These are phyloP conservation scores for Trypoxylon attenuatum DNA, from an alignment of 2,888 invertebrate species.

Conservation along the genomic window DNA sequence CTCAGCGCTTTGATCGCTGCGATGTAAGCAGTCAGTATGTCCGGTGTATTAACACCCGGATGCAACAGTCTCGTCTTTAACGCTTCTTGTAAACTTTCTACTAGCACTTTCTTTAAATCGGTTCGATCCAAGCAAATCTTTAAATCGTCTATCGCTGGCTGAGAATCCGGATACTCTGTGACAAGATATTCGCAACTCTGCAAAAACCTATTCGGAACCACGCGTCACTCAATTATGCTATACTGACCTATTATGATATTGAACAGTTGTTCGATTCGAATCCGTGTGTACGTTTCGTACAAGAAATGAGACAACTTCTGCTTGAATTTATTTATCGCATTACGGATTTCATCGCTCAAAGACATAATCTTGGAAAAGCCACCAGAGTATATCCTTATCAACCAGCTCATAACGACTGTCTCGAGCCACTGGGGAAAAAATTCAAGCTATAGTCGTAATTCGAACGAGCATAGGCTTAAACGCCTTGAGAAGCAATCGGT, in stretches of 20 bases:
- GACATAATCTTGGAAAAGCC: slow-evolving; percentile 79
- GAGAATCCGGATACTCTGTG: slow-evolving; percentile 94
- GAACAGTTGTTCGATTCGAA: slow-evolving; percentile 93
- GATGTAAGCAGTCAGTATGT: slow-evolving; percentile 96
- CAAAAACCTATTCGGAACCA: slow-evolving; percentile 1
- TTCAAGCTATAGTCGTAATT: no score
- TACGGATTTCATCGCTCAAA: slow-evolving; percentile 77
- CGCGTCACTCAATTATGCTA: neutral
- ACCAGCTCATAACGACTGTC: slow-evolving; percentile 89
- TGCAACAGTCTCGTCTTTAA: slow-evolving; percentile 91
- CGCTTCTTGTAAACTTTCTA: slow-evolving; percentile 86
- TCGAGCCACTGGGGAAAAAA: slow-evolving; percentile 86
- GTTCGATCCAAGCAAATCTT: slow-evolving; percentile 90
- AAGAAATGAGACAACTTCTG: slow-evolving; percentile 87
- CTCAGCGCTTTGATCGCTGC: slow-evolving; percentile 95
- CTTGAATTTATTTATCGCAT: slow-evolving; percentile 81
- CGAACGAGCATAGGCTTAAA: no score
- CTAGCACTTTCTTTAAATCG: slow-evolving; percentile 86
- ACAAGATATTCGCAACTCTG: neutral
- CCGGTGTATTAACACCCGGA: slow-evolving; percentile 96
- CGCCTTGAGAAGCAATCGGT: no score
- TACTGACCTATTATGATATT: slow-evolving; percentile 89
- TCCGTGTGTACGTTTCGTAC: slow-evolving; percentile 91
- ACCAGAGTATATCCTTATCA: slow-evolving; percentile 86
- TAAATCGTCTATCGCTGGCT: slow-evolving; percentile 93